Percentiles rank a stretch among this genome's conserved stretches.
Evolutionary conservation across 2,113 vertebrate species (phyloP).

Genomic region (Rhinoderma darwinii): DNA sequence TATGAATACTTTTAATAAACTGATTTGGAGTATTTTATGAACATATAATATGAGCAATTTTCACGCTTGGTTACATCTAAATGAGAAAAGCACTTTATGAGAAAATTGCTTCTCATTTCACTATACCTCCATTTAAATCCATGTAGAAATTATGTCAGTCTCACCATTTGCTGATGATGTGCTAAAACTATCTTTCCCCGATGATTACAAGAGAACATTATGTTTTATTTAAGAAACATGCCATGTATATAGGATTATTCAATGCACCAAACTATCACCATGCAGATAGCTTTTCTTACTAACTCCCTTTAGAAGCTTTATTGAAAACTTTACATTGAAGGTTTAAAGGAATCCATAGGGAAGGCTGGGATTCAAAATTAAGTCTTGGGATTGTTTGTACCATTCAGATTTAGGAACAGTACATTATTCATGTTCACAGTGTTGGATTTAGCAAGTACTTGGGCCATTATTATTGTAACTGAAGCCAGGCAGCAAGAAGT

Average conservation of each 20-base stretch:
- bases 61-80: constrained; percentile 26
- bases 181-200: neutral
- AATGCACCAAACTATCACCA: neutral
- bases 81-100: constrained; percentile 10
- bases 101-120: constrained; percentile 19
- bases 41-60: neutral
- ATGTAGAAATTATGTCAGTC: constrained; percentile 19
- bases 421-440: neutral
- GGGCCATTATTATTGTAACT: neutral
- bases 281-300: neutral
- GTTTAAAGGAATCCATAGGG: neutral
- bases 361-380: neutral
- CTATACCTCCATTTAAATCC: constrained; percentile 14
- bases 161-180: constrained; percentile 31
- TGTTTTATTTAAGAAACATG: neutral
- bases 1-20: constrained; percentile 15
- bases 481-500: neutral
- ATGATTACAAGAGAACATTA: constrained; percentile 16
- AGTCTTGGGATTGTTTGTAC: neutral
- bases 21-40: constrained; percentile 12
- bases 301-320: neutral
- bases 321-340: neutral
- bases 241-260: neutral
- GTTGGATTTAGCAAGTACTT: neutral
- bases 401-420: neutral